Base-by-base conservation (phyloP, 2,888 invertebrate genomes). In the Sinodicranocentrus sp. region DNA sequence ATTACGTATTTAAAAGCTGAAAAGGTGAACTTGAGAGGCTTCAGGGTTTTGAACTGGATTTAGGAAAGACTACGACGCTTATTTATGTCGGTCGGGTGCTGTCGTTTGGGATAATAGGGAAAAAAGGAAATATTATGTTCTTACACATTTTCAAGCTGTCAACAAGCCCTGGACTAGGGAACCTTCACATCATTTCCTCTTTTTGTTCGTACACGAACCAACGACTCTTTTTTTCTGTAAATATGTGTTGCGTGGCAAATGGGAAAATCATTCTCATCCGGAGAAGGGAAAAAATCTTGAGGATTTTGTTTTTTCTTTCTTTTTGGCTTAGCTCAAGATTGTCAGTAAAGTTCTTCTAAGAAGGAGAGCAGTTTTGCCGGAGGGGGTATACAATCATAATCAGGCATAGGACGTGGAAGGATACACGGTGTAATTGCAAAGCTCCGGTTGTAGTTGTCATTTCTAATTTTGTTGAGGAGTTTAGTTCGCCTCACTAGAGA, bases 141-240 rank as follows among this genome's bases (percentile, higher is more conserved):
- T 52, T 52, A 52, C 19, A 52, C 19, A 52, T 52, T 52, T 73
- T 61, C 44, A 52, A 75, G 75, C 75, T 75, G 75, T 75, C 75
- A 75, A 65, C 75, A 75, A 52, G 17, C 2, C 8, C 28, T 61
- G 59, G 57, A 48, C 52, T 54, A 28, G 44, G 26, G 68, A 23
- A 1, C 26, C 25, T 25, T 52, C 8, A 17, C 23, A 19, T 23
- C 23, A 25, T 59, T 59, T 59, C 59, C 59, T 54, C n/a, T 33
- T 61, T 70, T 63, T 63, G 28, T 63, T 10, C 5, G 52, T 19
- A 25, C 52, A 70, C 59, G 59, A 15, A 61, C 15, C 2, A 23
- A 19, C 17, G 19, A 33, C 33, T n/a, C 63, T 17, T 33, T 10
- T 61, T 28, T 33, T 33, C 33, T 33, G 33, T 33, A 10, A 10